Conservation (phyloP, 2,797 vertebrate species). For the Euphonia xanthogaster region DNA sequence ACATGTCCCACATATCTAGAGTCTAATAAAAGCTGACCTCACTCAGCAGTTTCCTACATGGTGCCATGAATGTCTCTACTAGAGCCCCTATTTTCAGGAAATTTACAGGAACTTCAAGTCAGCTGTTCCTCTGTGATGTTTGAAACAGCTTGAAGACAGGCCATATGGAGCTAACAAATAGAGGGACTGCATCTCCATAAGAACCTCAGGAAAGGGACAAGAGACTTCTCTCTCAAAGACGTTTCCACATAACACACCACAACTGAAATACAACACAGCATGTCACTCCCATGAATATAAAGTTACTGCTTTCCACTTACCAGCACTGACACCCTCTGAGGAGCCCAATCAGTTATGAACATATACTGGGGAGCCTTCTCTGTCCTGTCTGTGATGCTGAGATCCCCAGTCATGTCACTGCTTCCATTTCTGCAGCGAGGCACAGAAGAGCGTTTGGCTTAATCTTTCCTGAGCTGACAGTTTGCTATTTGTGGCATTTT, state of each 20-base stretch:
- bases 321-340: background rate
- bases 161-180: background rate
- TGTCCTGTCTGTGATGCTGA: background rate
- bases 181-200: background rate
- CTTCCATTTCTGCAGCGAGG: background rate
- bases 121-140: background rate
- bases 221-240: background rate
- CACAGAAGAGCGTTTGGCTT: conserved; percentile 43
- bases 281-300: background rate
- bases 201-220: background rate
- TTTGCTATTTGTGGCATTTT: conserved; percentile 61
- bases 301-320: background rate
- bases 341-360: background rate
- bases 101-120: background rate
- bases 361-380: background rate
- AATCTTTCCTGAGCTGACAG: conserved; percentile 52
- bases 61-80: background rate
- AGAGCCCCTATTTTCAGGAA: background rate
- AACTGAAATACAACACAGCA: background rate
- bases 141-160: background rate
- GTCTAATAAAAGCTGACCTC: background rate
- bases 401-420: background rate
- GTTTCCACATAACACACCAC: background rate
- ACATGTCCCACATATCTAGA: background rate
- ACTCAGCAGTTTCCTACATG: fast-evolving